Evolutionary conservation across 2,888 invertebrate genomes (phyloP).

Genomic region (Temnothorax unifasciatus): DNA sequence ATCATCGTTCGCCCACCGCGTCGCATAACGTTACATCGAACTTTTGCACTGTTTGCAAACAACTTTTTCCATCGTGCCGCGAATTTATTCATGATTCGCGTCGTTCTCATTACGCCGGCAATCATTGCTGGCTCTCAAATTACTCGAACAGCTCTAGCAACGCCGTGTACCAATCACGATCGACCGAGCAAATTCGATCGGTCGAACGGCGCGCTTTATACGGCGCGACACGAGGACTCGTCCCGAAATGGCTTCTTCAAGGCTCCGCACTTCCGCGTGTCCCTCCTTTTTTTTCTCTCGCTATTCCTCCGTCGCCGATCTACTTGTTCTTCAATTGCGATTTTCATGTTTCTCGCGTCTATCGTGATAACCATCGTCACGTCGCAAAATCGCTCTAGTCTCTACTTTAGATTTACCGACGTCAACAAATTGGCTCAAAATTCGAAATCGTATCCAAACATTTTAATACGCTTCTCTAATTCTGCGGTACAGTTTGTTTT

Average conservation of each 20-base stretch:
- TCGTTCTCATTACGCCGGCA: constrained; percentile 2
- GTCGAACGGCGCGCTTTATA: constrained; percentile 69
- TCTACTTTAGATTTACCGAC: constrained; percentile 77
- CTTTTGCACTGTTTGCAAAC: constrained; percentile 57
- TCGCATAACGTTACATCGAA: constrained; percentile 11
- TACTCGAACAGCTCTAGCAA: constrained; percentile 30
- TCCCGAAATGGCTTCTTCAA: constrained; percentile 79
- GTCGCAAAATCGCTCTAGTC: constrained; percentile 55
- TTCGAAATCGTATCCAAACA: background rate
- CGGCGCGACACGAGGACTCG: constrained; percentile 75
- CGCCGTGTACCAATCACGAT: constrained; percentile 52
- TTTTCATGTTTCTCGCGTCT: constrained; percentile 70
- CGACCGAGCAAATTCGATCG: constrained; percentile 61
- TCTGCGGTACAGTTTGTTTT: background rate
- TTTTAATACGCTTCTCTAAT: background rate
- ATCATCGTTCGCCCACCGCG: background rate
- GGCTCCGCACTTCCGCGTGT: constrained; percentile 80
- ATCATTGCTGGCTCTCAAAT: constrained; percentile 27
- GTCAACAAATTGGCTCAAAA: constrained; percentile 50
- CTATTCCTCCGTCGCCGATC: constrained; percentile 52
- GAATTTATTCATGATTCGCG: constrained; percentile 33
- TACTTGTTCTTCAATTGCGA: constrained; percentile 54
- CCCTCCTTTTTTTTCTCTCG: constrained; percentile 61
- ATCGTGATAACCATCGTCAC: constrained; percentile 60
- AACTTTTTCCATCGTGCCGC: constrained; percentile 52